These are phyloP conservation scores for Tetramorium bicarinatum DNA, from an alignment of 2,888 invertebrate species.

Conservation along the genomic window DNA sequence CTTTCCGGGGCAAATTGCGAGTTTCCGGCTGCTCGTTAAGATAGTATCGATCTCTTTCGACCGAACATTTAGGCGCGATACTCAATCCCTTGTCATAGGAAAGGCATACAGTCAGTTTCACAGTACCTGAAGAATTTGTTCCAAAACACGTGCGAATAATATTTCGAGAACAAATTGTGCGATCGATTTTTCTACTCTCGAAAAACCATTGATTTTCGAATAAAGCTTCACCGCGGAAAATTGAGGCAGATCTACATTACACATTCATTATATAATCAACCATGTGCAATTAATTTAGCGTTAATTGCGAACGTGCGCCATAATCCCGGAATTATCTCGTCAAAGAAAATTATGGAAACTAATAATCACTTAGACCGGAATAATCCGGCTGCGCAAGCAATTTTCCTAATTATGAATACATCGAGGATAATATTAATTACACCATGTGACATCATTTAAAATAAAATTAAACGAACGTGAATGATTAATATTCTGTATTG, in stretches of 20 bases:
- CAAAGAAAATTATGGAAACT: conserved; percentile 55
- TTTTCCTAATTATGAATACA: conserved; percentile 36
- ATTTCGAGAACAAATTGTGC: neutral
- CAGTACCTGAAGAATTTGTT: neutral
- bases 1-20: conserved; percentile 55
- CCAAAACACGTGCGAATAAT: neutral
- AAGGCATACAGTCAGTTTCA: neutral
- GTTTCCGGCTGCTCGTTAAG: conserved; percentile 56
- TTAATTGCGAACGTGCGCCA: conserved; percentile 42
- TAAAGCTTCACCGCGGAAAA: neutral
- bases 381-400: conserved; percentile 36
- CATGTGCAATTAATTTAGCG: conserved; percentile 46
- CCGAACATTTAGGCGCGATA: neutral
- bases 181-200: neutral
- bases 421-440: conserved; percentile 41
- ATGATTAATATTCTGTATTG: neutral
- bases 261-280: conserved; percentile 33
- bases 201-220: neutral
- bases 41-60: conserved; percentile 35
- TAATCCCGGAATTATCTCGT: conserved; percentile 51
- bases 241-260: conserved; percentile 10
- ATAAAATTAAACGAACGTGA: conserved; percentile 12
- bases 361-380: conserved; percentile 49
- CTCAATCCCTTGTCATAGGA: conserved; percentile 25
- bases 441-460: neutral